A percentile compares a stretch with the other conserved stretches of the same genome.
These are phyloP conservation scores for Strongylocentrotus purpuratus DNA, from an alignment of 35 echinoderm and acorn worm genomes.

Conservation along the genomic window DNA sequence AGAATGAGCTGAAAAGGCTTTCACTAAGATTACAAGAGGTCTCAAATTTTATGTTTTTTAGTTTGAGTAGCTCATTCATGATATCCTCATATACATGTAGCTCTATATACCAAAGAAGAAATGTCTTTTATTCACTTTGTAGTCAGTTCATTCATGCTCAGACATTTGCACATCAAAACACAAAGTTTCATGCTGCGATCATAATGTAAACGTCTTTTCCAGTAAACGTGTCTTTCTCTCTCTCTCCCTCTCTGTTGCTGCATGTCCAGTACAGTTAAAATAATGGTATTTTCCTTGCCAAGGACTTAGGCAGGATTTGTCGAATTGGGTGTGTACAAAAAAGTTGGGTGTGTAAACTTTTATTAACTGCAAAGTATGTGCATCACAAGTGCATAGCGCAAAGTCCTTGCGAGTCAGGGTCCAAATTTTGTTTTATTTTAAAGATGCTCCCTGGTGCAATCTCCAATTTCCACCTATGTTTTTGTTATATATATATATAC, in stretches of 20 bases:
- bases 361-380: too few species aligned
- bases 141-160: background rate
- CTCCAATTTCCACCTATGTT: too few species aligned
- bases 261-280: background rate
- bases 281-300: too few species aligned
- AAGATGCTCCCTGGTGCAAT: too few species aligned
- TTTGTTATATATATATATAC: too few species aligned
- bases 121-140: background rate
- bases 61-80: background rate
- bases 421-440: too few species aligned
- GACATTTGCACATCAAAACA: background rate
- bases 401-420: too few species aligned
- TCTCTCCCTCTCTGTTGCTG: background rate
- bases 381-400: too few species aligned
- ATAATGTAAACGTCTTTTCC: background rate
- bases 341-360: too few species aligned
- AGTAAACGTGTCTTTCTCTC: background rate
- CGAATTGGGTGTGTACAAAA: too few species aligned
- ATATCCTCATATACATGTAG: background rate
- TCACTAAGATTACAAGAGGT: conserved; percentile 31
- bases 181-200: background rate
- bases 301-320: too few species aligned
- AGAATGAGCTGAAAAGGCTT: conserved; percentile 27
- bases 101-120: background rate
- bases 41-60: background rate